Evolutionary conservation across 1,140 invertebrate species (phyloP).

Genomic region (Homalodisca vitripennis): DNA sequence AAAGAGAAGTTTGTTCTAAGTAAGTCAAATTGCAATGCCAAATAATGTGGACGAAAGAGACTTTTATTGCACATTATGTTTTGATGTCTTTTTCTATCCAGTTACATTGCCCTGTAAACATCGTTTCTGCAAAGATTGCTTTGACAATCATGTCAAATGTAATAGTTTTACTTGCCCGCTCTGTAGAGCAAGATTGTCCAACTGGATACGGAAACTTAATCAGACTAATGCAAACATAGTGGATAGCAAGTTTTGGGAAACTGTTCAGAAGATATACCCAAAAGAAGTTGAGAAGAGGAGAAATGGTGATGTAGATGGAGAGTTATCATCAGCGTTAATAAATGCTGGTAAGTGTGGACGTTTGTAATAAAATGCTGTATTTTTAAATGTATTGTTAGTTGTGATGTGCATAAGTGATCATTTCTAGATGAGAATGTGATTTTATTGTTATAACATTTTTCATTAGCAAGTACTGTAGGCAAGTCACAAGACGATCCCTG

Average conservation of each 20-base stretch:
- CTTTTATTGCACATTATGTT: neutral
- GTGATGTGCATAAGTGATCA: neutral
- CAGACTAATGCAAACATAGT: neutral
- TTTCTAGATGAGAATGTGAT: neutral
- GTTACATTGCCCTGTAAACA: neutral
- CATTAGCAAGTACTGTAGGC: neutral
- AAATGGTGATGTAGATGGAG: neutral
- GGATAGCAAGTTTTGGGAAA: neutral
- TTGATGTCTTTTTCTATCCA: neutral
- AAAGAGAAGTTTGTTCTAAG: neutral
- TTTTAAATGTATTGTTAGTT: neutral
- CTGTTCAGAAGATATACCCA: neutral
- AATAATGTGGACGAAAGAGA: neutral
- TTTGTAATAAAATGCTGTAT: neutral
- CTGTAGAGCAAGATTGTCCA: neutral
- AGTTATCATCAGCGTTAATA: neutral
- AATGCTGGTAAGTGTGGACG: neutral
- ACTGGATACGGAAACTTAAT: neutral
- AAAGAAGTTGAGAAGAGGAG: neutral
- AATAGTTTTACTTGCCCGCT: neutral
- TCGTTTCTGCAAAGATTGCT: conserved; percentile 3
- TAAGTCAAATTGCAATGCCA: neutral
- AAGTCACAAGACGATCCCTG: neutral
- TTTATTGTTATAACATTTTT: neutral
- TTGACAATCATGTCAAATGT: neutral